Evolutionary conservation across 2,797 vertebrate genomes (phyloP), one percentile per base, ranked within the genome.

Genomic region (Decapterus maruadsi): DNA sequence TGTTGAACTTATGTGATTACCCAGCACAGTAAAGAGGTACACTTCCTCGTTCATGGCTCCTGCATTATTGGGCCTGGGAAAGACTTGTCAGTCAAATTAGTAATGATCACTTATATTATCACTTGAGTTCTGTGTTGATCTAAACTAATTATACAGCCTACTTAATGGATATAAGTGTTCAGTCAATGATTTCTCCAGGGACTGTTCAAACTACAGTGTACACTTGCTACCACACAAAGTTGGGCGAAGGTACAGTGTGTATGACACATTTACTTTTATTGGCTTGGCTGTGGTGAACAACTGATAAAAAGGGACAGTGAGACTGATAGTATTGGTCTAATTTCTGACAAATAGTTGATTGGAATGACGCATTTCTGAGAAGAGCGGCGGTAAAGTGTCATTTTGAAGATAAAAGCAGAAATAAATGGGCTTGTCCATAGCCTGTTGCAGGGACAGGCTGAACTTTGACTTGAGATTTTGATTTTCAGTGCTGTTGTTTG

Each of bases 391-490:
- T 54, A 46, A 13, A 11, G 53, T 50, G 19, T 20, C 4, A 34
- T 65, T 67, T 48, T 43, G 29, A 26, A 83, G 71, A 80, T 80
- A 77, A 80, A 54, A 31, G 64, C 34, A 66, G 55, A 73, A 53
- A 66, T 54, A 26, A 68, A 71, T 72, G 46, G 54, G 22, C 19
- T 68, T 19, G 12, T 67, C 43, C 22, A 13, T 31, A 40, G 42
- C n/a, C 6, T 57, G 26, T 64, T 61, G 55, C 53, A 57, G 48
- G 70, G 16, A 42, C 26, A 64, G 63, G 20, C 58, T 85, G 83
- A 86, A 83, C 85, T 90, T 90, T 89, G 80, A 72, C 65, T 87
- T 80, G 38, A 40, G 11, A 26, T 72, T 72, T 68, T 66, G 66
- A 80, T 82, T 75, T 77, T 55, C 36, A 61, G 1, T 36, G 29